Conservation (phyloP, 2,888 invertebrate genomes). For the Limnephilus lunatus region DNA sequence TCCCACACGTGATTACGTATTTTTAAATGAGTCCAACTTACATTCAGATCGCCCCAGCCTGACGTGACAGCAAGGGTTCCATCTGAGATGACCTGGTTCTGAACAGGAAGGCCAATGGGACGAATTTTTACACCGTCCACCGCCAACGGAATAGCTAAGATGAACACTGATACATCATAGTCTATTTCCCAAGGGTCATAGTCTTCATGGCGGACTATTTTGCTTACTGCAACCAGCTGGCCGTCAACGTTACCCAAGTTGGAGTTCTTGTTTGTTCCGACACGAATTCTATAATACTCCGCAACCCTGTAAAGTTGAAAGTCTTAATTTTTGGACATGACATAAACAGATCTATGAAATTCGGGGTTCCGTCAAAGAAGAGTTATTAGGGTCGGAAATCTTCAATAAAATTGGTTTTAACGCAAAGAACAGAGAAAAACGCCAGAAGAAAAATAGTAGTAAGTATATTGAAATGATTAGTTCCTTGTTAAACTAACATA, state of each 20-base stretch:
- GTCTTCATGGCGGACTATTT: conserved; percentile 70
- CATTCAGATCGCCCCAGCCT: conserved; percentile 72
- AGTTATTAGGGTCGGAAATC: too few relatives aligned
- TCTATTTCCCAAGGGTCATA: conserved; percentile 69
- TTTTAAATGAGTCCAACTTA: conserved; percentile 50
- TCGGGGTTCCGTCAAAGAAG: too few relatives aligned
- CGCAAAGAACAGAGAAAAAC: too few relatives aligned
- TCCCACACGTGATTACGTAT: too few relatives aligned
- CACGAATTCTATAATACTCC: conserved; percentile 48
- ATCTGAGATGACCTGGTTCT: conserved; percentile 68
- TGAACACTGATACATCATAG: conserved; percentile 73
- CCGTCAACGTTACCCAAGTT: conserved; percentile 70
- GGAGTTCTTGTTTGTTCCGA: conserved; percentile 66
- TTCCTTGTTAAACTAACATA: too few relatives aligned
- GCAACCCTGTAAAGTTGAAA: neutral
- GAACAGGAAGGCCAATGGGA: conserved; percentile 69
- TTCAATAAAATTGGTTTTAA: too few relatives aligned
- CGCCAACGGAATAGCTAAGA: conserved; percentile 69
- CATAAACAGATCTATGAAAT: too few relatives aligned
- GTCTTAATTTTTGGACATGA: too few relatives aligned
- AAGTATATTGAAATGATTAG: too few relatives aligned
- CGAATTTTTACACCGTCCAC: conserved; percentile 69
- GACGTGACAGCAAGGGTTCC: conserved; percentile 73
- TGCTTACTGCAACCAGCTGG: conserved; percentile 69
- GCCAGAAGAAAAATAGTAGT: too few relatives aligned